phyloP scores from a whole-genome alignment of 2,797 vertebrate species.

The Pseudochirops corinnae region DNA sequence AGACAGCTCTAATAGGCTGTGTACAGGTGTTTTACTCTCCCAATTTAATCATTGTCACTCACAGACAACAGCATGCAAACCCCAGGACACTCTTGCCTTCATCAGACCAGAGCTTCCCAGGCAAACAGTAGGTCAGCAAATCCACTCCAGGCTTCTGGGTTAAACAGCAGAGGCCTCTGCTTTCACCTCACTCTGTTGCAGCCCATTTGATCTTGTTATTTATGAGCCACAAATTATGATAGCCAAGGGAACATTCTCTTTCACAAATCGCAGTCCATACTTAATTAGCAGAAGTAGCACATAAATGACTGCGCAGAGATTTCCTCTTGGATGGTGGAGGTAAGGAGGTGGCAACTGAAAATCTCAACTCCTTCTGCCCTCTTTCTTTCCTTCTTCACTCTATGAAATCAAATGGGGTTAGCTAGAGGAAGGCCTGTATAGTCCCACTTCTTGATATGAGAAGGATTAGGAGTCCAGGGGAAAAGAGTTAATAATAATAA shows the following conservation, averaged over 20 bases:
- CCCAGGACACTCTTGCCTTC: background rate
- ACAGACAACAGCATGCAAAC: background rate
- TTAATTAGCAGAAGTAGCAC: background rate
- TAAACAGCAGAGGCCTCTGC: background rate
- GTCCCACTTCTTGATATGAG: slow-evolving; percentile 15
- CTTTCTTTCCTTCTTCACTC: background rate
- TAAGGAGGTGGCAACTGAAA: background rate
- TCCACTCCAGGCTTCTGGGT: no score
- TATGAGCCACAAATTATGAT: background rate
- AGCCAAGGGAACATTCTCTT: background rate
- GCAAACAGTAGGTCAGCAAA: background rate
- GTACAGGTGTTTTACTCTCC: background rate
- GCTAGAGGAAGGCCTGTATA: background rate
- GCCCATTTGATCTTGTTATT: background rate
- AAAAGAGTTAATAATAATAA: background rate
- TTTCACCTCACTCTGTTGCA: background rate
- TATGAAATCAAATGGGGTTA: background rate
- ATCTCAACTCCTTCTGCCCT: background rate
- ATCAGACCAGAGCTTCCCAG: background rate
- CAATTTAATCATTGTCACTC: background rate
- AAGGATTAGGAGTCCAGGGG: background rate
- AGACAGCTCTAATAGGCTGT: rapidly evolving
- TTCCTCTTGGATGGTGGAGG: background rate
- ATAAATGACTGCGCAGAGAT: no score
- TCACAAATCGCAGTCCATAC: background rate